A percentile compares a stretch with the other conserved stretches of the same genome.
Evolutionary conservation across 2,888 invertebrate genomes (phyloP).

Genomic region (Augiades crinisus): DNA sequence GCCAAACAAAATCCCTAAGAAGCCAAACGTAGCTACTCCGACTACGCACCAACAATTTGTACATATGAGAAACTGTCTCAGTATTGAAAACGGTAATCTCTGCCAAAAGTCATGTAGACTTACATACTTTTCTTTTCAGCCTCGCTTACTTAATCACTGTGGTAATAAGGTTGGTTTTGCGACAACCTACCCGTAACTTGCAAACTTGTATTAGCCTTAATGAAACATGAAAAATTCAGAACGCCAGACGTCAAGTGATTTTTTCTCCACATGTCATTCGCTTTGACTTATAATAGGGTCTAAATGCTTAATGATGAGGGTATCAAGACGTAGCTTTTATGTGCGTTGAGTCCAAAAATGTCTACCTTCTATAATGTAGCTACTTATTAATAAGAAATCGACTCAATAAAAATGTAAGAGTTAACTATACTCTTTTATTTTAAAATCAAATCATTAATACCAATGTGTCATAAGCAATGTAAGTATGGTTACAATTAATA

Average conservation of each 20-base stretch:
- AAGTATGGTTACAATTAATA: too few species aligned
- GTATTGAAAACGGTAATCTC: constrained; percentile 28
- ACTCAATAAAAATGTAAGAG: neutral
- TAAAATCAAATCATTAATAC: too few species aligned
- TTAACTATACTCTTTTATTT: neutral
- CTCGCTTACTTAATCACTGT: neutral
- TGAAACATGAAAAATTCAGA: constrained; percentile 45
- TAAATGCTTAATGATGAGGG: constrained; percentile 35
- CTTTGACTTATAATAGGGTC: constrained; percentile 38
- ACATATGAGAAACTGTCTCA: constrained; percentile 21
- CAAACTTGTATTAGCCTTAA: constrained; percentile 35
- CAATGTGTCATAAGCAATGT: too few species aligned
- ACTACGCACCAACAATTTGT: constrained; percentile 9
- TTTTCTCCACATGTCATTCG: constrained; percentile 40
- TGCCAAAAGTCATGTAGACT: constrained; percentile 25
- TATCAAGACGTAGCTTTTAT: constrained; percentile 13
- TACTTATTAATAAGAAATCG: neutral
- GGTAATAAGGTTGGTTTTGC: constrained; percentile 6
- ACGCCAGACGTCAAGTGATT: constrained; percentile 39
- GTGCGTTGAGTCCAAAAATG: neutral
- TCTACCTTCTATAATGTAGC: neutral
- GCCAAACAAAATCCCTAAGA: constrained; percentile 2
- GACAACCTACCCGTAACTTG: neutral
- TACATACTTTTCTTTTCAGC: constrained; percentile 6
- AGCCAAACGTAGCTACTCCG: constrained; percentile 3